Conservation (phyloP, 2,797 vertebrate genomes). For the Gymnothorax reevesii region DNA sequence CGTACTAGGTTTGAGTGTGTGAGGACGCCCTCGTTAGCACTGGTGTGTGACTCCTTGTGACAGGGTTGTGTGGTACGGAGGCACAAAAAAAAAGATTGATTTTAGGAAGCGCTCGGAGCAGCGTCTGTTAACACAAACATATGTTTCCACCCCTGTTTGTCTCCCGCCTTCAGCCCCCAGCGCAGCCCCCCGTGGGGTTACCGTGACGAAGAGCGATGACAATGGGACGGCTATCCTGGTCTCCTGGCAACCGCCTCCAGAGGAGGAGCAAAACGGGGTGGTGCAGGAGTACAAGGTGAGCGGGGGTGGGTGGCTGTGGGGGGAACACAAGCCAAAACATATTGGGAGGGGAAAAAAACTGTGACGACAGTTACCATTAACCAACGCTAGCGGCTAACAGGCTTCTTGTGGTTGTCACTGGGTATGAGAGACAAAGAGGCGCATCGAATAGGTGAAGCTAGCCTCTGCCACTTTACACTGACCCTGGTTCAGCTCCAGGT, state of each 20-base stretch:
- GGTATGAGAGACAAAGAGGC: conserved; percentile 19
- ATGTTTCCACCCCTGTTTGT: conserved; percentile 2
- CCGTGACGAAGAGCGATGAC: conserved; percentile 89
- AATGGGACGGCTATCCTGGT: conserved; percentile 92
- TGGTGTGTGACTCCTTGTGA: not conserved
- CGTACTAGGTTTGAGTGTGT: not conserved
- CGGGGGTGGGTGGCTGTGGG: conserved; percentile 12
- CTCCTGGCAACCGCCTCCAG: conserved; percentile 94
- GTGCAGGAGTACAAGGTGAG: conserved; percentile 97
- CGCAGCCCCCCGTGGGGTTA: conserved; percentile 89
- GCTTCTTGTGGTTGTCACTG: not conserved
- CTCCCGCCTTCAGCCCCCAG: conserved; percentile 80
- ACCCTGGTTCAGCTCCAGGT: not conserved
- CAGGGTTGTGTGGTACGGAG: conserved; percentile 10
- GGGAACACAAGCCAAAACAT: not conserved
- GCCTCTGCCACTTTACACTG: not conserved
- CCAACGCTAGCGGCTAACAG: conserved; percentile 15
- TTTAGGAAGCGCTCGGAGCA: conserved; percentile 9
- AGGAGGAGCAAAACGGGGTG: conserved; percentile 91
- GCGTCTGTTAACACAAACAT: conserved; percentile 10
- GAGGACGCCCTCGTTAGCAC: not conserved
- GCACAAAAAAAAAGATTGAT: not conserved
- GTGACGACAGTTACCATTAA: not conserved
- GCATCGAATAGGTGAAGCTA: not conserved
- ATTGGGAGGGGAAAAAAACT: not conserved